Percentiles rank a stretch among this genome's conserved stretches.
phyloP scores from a whole-genome alignment of 2,797 vertebrate species.

The Enoplosus armatus region DNA sequence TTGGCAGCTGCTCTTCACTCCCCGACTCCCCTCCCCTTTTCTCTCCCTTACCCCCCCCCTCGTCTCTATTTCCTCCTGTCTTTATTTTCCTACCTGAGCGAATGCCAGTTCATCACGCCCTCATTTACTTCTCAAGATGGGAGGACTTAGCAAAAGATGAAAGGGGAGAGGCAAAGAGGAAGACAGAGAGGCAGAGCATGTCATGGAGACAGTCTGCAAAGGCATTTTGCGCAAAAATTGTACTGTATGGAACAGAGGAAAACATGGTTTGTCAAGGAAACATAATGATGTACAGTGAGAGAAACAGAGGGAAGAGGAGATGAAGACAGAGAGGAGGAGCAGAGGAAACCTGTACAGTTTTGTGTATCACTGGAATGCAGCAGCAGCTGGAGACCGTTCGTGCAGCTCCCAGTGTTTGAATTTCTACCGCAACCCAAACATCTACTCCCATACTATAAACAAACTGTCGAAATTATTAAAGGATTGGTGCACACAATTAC shows the following conservation, averaged over 20 bases:
- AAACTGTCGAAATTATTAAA: not conserved
- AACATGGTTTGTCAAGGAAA: conserved; percentile 27
- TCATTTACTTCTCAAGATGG: conserved; percentile 62
- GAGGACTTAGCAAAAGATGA: conserved; percentile 63
- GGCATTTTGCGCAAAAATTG: conserved; percentile 13
- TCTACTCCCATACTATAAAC: not conserved
- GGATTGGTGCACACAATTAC: not conserved
- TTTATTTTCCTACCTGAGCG: conserved; percentile 71
- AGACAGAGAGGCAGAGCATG: conserved; percentile 32
- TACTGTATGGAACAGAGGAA: conserved; percentile 16
- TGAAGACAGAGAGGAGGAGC: conserved; percentile 36
- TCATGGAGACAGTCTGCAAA: conserved; percentile 30
- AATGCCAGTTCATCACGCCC: conserved; percentile 65
- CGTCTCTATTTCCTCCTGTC: conserved; percentile 54
- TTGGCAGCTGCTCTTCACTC: conserved; percentile 79
- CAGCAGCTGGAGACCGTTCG: too few relatives aligned
- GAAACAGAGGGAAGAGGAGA: conserved; percentile 66
- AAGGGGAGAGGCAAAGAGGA: conserved; percentile 47
- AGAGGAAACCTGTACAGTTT: conserved; percentile 53
- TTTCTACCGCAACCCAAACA: conserved; percentile 20
- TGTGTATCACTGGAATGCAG: conserved; percentile 61
- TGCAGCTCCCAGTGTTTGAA: conserved; percentile 28
- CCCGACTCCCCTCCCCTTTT: conserved; percentile 43
- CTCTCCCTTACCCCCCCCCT: conserved; percentile 3
- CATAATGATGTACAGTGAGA: conserved; percentile 23